Base-by-base conservation (phyloP, 53 echinoderm and acorn worm species). In the Holothuria scabra region DNA sequence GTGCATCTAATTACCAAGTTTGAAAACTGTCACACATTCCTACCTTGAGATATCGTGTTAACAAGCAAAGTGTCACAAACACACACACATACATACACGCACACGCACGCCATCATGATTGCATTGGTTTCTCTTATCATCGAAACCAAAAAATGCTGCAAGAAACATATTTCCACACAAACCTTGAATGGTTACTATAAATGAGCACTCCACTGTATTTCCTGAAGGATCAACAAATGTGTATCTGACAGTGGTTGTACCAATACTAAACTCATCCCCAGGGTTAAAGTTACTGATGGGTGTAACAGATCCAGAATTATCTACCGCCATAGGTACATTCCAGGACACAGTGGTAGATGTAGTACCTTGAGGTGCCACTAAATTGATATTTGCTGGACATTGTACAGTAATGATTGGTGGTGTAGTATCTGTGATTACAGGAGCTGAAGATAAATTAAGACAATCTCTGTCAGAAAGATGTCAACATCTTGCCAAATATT, bases 121-220 rank as follows among this genome's bases (percentile, higher is more conserved):
- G n/a, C n/a, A n/a, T n/a, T n/a, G n/a, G n/a, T n/a, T n/a, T n/a
- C n/a, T n/a, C n/a, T n/a, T n/a, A n/a, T n/a, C n/a, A n/a, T n/a
- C n/a, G n/a, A n/a, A n/a, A n/a, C n/a, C n/a, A n/a, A n/a, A n/a
- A 41, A 41, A 2, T 4, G 7, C 41, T 41, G 41, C 10, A 3
- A 3, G 41, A 8, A 41, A 0, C 0, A 41, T 41, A 41, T 8
- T 41, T 41, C 10, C 7, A 41, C 7, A 64, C 90, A 32, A 66
- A 93, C 93, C 88, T 56, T 71, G 52, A 46, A 94, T 86, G 22
- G 84, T 90, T 70, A 93, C 84, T 25, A 44, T 65, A 44, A 93
- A 93, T 6, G 80, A 32, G 57, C 93, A 93, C 5, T 22, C 67
- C 13, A 78, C 88, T 19, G 23, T 46, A 44, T 93, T 93, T 41